A percentile compares a stretch with the other conserved stretches of the same genome.
phyloP scores from a whole-genome alignment of 2,113 vertebrate genomes.

The Istiophorus platypterus region DNA sequence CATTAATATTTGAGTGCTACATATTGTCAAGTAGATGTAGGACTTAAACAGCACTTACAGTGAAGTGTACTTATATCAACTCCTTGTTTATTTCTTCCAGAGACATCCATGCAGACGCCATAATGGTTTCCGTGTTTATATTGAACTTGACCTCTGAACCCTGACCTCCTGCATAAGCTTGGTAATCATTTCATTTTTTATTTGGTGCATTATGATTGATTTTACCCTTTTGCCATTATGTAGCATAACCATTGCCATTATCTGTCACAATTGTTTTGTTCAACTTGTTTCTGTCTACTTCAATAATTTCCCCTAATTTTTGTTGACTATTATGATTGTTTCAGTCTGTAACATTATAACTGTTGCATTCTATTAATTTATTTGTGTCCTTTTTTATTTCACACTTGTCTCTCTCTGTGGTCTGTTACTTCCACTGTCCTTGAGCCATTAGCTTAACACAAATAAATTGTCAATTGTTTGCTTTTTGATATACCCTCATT shows the following conservation, averaged over 20 bases:
- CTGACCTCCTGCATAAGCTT: slow-evolving; percentile 99
- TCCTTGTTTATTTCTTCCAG: slow-evolving; percentile 99
- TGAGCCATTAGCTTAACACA: slow-evolving; percentile 56
- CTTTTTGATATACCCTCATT: slow-evolving; percentile 58
- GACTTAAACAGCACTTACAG: slow-evolving; percentile 78
- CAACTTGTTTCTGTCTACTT: slow-evolving; percentile 23
- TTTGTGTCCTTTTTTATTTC: slow-evolving; percentile 55
- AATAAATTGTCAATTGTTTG: slow-evolving; percentile 56
- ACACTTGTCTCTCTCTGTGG: slow-evolving; percentile 47
- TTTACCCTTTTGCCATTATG: slow-evolving; percentile 76
- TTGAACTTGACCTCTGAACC: slow-evolving; percentile 99
- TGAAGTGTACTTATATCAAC: slow-evolving; percentile 90
- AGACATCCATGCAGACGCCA: slow-evolving; percentile 94
- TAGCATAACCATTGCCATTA: slow-evolving; percentile 51
- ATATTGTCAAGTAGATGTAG: slow-evolving; percentile 78
- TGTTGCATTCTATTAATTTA: slow-evolving; percentile 49
- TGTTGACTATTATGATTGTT: slow-evolving; percentile 40
- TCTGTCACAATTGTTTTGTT: slow-evolving; percentile 38
- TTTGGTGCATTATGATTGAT: slow-evolving; percentile 89
- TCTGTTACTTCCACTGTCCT: slow-evolving; percentile 57
- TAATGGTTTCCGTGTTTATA: slow-evolving; percentile 99
- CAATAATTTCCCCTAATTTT: slow-evolving; percentile 20
- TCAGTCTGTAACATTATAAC: slow-evolving; percentile 49
- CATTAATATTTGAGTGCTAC: slow-evolving; percentile 83
- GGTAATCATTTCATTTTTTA: slow-evolving; percentile 99